phyloP scores from a whole-genome alignment of 1,140 invertebrate genomes.

The Globodera rostochiensis region DNA sequence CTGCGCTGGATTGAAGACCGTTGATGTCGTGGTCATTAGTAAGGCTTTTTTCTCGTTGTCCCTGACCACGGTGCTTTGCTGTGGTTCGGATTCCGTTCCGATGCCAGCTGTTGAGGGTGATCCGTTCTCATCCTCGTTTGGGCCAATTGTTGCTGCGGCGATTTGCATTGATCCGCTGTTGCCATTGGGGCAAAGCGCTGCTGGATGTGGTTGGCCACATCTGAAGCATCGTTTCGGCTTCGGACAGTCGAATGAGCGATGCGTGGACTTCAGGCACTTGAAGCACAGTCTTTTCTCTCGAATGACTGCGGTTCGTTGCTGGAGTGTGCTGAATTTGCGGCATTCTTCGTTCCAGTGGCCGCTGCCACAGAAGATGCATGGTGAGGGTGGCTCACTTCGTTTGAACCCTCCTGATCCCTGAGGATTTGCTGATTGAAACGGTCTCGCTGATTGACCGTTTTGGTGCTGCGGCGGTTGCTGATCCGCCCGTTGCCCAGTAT shows the following conservation, averaged over 20 bases:
- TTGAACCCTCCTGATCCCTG: fast-evolving
- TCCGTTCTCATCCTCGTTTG: not conserved
- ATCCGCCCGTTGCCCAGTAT: too few species aligned
- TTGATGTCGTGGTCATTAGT: not conserved
- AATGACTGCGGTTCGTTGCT: not conserved
- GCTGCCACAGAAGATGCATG: not conserved
- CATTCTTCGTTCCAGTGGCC: slow-evolving; percentile 8
- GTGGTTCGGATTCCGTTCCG: not conserved
- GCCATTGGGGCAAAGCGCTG: too few species aligned
- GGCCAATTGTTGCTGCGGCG: not conserved
- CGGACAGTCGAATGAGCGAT: too few species aligned
- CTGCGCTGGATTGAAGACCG: not conserved
- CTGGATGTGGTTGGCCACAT: too few species aligned
- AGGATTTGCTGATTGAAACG: too few species aligned
- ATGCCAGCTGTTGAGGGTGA: too few species aligned
- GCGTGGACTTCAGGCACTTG: too few species aligned
- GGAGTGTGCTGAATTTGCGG: not conserved
- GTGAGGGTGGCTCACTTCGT: not conserved
- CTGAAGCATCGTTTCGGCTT: too few species aligned
- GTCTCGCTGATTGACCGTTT: too few species aligned
- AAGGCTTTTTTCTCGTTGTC: not conserved
- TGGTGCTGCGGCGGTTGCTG: too few species aligned
- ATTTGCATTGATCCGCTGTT: too few species aligned
- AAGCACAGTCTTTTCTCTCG: too few species aligned
- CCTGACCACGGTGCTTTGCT: not conserved